Conservation (phyloP, 2,888 invertebrate species). For the Salticus scenicus region DNA sequence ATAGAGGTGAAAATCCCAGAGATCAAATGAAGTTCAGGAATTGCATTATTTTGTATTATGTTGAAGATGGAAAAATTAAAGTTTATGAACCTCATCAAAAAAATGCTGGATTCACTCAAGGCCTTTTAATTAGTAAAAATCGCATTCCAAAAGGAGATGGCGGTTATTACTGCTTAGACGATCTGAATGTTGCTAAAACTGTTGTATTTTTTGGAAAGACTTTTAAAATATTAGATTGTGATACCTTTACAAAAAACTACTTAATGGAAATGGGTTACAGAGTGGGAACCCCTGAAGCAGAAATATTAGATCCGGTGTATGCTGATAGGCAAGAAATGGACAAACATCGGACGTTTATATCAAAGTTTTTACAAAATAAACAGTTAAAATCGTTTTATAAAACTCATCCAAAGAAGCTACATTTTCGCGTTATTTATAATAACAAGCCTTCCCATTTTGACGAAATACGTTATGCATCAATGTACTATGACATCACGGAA, state of each 20-base stretch:
- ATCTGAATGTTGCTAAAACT: constrained; percentile 19
- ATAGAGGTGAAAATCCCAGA: constrained; percentile 21
- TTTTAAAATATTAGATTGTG: constrained; percentile 32
- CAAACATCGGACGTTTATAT: neutral
- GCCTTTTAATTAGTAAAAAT: neutral
- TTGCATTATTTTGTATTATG: constrained; percentile 25
- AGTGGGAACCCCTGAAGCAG: constrained; percentile 5
- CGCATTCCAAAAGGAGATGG: constrained; percentile 26
- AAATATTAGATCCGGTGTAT: constrained; percentile 25
- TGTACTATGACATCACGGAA: constrained; percentile 25
- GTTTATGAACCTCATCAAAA: constrained; percentile 24
- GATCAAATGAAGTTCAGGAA: constrained; percentile 26
- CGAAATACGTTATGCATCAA: constrained; percentile 15
- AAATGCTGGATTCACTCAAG: constrained; percentile 21
- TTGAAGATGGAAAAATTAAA: constrained; percentile 33
- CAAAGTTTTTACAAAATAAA: neutral
- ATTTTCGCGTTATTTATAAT: constrained; percentile 18
- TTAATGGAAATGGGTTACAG: constrained; percentile 35
- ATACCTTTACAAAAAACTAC: constrained; percentile 22
- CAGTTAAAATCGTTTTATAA: neutral
- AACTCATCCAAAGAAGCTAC: constrained; percentile 1
- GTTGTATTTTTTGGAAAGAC: constrained; percentile 21
- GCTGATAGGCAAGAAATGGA: constrained; percentile 8
- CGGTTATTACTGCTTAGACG: constrained; percentile 15
- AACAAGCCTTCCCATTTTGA: neutral